Evolutionary conservation across 1,140 invertebrate species (phyloP), one percentile per base, ranked within the genome.

Genomic region (Drosophila tristis): DNA sequence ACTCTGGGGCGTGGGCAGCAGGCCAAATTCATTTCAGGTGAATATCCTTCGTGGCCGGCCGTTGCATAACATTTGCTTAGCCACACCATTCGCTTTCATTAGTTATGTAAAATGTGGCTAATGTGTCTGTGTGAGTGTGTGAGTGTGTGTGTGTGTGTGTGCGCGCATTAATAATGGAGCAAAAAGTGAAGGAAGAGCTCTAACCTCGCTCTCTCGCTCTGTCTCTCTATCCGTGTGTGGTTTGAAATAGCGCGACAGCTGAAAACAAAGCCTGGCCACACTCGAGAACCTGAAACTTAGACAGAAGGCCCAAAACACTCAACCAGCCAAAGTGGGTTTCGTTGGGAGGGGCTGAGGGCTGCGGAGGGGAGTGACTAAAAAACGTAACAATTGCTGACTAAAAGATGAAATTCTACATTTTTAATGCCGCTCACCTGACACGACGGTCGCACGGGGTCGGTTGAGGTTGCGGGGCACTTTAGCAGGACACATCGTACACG

Each of bases 321-420:
- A 71, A 78, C 72, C 85, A 66, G 62, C 58, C 53, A 53, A 44
- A 31, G 49, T 65, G 62, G 35, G 4, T 13, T 39, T 39, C 31
- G 11, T 25, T 26, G 43, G 48, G 47, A 9, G 44, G 42, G 25
- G 51, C 42, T 35, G 48, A 31, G 31, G 23, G 50, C 8, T 31
- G 29, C 2, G 29, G 29, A 8, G 2, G 29, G 7, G 29, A 8
- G 7, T 3, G 29, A 2, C 35, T 13, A 13, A 65, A 80, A 78
- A 81, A 67, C 65, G 78, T 62, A 76, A 87, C 82, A 87, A 87
- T 89, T 89, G 84, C 82, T 89, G 84, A 87, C 82, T 87, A 87
- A 87, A 89, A 87, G 82, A 87, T 87, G 82, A 89, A 87, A 87
- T 89, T 87, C 84, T 87, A 89, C 82, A 87, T 89, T 87, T 87